Evolutionary conservation across 2,888 invertebrate species (phyloP).

Genomic region (Drosophila parthenogenetica): DNA sequence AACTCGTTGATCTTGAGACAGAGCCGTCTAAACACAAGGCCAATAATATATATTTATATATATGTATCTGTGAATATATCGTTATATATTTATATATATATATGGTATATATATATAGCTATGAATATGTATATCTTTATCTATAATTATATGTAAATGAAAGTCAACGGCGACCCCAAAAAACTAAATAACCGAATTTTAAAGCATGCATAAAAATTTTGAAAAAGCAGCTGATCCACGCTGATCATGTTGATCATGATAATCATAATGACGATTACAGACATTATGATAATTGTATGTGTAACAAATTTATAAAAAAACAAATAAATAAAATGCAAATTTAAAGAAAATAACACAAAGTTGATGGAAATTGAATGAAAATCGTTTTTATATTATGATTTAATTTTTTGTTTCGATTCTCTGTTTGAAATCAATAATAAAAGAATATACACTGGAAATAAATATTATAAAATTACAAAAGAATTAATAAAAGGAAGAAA

Average conservation of each 20-base stretch:
- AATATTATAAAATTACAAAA: slow-evolving; percentile 25
- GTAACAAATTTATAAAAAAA: slow-evolving; percentile 34
- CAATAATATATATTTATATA: slow-evolving; percentile 4
- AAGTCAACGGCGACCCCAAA: slow-evolving; percentile 28
- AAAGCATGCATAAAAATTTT: slow-evolving; percentile 41
- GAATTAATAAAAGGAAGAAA: not conserved
- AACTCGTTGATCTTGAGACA: slow-evolving; percentile 8
- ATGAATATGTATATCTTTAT: slow-evolving; percentile 11
- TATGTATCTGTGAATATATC: slow-evolving; percentile 1
- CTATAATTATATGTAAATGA: slow-evolving; percentile 34
- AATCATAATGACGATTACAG: slow-evolving; percentile 17
- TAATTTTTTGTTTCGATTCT: slow-evolving; percentile 9
- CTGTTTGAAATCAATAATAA: slow-evolving; percentile 15
- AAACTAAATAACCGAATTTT: slow-evolving; percentile 69
- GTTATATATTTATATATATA: slow-evolving; percentile 11
- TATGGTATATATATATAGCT: slow-evolving; percentile 10
- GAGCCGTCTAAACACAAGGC: slow-evolving; percentile 18
- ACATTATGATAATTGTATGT: slow-evolving; percentile 46
- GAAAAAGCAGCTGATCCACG: slow-evolving; percentile 34
- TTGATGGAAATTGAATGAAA: slow-evolving; percentile 15
- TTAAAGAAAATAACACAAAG: slow-evolving; percentile 32
- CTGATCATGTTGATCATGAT: slow-evolving; percentile 23
- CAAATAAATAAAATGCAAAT: slow-evolving; percentile 30
- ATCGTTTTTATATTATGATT: slow-evolving; percentile 23
- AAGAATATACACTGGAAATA: slow-evolving; percentile 41